Conservation (phyloP, 2,888 invertebrate genomes). For the Melanchra persicariae region DNA sequence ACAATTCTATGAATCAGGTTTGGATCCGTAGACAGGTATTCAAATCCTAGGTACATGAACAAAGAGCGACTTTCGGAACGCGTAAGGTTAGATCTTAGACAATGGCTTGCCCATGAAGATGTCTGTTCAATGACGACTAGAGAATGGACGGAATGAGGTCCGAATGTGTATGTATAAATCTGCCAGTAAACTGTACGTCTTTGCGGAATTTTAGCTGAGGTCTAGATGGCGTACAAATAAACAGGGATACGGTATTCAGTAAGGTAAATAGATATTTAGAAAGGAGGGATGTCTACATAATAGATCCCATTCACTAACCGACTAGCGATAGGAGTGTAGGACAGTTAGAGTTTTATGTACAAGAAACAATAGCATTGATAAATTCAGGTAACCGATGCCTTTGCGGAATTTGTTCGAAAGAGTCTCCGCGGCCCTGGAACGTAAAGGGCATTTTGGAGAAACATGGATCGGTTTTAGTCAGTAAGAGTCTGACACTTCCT, state of each 20-base stretch:
- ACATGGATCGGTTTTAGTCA: too few relatives aligned
- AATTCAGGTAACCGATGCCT: too few relatives aligned
- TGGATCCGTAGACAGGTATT: slow-evolving; percentile 35
- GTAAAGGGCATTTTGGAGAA: too few relatives aligned
- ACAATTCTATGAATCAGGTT: slow-evolving; percentile 22
- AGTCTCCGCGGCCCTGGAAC: too few relatives aligned
- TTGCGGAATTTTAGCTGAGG: not conserved
- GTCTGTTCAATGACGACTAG: slow-evolving; percentile 63
- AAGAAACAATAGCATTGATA: too few relatives aligned
- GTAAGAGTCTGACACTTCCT: too few relatives aligned
- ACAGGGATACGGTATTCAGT: not conserved
- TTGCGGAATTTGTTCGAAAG: too few relatives aligned
- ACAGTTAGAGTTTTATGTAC: not conserved
- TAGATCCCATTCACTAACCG: not conserved
- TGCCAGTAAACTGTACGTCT: slow-evolving; percentile 14
- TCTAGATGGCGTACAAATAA: not conserved
- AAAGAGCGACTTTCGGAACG: slow-evolving; percentile 61
- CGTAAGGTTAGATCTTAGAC: slow-evolving; percentile 64
- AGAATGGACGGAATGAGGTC: slow-evolving; percentile 55
- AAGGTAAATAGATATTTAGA: not conserved
- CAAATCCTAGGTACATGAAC: slow-evolving; percentile 50
- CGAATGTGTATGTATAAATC: slow-evolving; percentile 34
- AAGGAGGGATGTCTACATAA: not conserved
- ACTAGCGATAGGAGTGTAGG: not conserved
- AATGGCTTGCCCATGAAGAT: slow-evolving; percentile 67